A percentile compares a stretch with the other conserved stretches of the same genome.
These are phyloP conservation scores for Tuberolachnus salignus DNA, from an alignment of 2,888 invertebrate species.

Conservation along the genomic window DNA sequence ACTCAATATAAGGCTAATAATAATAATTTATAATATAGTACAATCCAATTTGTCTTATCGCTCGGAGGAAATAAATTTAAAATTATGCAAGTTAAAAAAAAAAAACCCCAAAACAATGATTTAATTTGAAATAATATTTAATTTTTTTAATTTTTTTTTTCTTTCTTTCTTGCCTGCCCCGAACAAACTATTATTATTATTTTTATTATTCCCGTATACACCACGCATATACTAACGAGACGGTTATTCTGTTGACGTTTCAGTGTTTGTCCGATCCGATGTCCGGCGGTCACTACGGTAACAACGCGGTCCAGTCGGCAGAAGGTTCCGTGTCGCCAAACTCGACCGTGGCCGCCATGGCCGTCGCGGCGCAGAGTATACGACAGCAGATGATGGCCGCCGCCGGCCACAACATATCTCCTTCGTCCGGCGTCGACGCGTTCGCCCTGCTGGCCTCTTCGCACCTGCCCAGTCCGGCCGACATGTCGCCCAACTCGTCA, in stretches of 20 bases:
- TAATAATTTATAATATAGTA: constrained; percentile 46
- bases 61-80: constrained; percentile 45
- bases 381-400: constrained; percentile 80
- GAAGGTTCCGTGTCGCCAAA: constrained; percentile 65
- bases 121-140: constrained; percentile 47
- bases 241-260: constrained; percentile 10
- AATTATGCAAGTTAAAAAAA: constrained; percentile 43
- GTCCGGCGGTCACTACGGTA: constrained; percentile 57
- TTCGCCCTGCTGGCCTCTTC: constrained; percentile 55
- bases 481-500: constrained; percentile 59
- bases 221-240: constrained; percentile 3
- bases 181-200: too few relatives aligned
- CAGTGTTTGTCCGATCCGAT: constrained; percentile 64
- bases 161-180: background rate
- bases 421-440: constrained; percentile 57
- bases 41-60: constrained; percentile 26
- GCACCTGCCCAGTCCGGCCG: constrained; percentile 58
- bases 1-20: constrained; percentile 1
- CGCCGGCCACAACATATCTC: constrained; percentile 58
- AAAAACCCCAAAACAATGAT: constrained; percentile 6
- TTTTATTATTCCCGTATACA: too few relatives aligned
- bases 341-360: constrained; percentile 79
- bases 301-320: constrained; percentile 57
- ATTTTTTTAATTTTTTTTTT: constrained; percentile 6
- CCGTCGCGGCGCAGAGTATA: constrained; percentile 83